Percentiles rank a stretch among this genome's conserved stretches.
Conservation (phyloP, 2,113 vertebrate genomes). For the Nesoenas mayeri region DNA sequence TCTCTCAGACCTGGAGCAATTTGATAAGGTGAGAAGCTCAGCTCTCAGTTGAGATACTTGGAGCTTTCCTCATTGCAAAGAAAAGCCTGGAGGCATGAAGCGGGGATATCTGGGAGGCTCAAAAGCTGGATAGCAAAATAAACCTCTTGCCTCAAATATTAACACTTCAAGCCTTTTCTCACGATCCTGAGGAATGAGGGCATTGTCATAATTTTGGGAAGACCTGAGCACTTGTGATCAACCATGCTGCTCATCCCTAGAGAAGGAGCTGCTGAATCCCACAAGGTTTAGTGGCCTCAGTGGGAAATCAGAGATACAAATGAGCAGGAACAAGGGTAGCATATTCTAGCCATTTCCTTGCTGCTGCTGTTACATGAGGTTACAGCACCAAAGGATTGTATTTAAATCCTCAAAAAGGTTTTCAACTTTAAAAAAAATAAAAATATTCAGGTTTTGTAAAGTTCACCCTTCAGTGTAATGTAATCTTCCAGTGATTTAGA, state of each 20-base stretch:
- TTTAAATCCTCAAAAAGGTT: slow-evolving; percentile 57
- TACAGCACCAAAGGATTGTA: slow-evolving; percentile 7
- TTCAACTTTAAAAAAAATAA: slow-evolving; percentile 16
- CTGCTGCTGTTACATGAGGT: slow-evolving; percentile 6
- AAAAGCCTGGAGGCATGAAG: slow-evolving; percentile 61
- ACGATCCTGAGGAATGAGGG: background rate
- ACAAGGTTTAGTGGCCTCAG: background rate
- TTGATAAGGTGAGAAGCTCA: slow-evolving; percentile 53
- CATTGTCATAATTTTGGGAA: background rate
- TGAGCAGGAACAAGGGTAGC: background rate
- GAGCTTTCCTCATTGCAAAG: slow-evolving; percentile 18
- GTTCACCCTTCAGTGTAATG: slow-evolving; percentile 62
- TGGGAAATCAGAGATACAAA: slow-evolving; percentile 20
- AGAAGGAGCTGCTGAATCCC: background rate
- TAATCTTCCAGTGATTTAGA: slow-evolving; percentile 64
- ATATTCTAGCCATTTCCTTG: background rate
- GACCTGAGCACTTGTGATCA: background rate
- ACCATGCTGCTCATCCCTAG: background rate
- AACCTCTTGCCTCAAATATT: slow-evolving; percentile 34
- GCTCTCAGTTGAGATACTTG: slow-evolving; percentile 13
- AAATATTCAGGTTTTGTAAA: slow-evolving; percentile 58
- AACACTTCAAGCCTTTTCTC: slow-evolving; percentile 35
- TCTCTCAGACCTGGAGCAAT: slow-evolving; percentile 30
- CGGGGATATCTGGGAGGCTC: slow-evolving; percentile 30
- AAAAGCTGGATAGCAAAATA: slow-evolving; percentile 19